A percentile compares a stretch with the other conserved stretches of the same genome.
These are phyloP conservation scores for Stichodactyla helianthus DNA, from an alignment of 64 coral and sea anemone genomes.

Conservation along the genomic window DNA sequence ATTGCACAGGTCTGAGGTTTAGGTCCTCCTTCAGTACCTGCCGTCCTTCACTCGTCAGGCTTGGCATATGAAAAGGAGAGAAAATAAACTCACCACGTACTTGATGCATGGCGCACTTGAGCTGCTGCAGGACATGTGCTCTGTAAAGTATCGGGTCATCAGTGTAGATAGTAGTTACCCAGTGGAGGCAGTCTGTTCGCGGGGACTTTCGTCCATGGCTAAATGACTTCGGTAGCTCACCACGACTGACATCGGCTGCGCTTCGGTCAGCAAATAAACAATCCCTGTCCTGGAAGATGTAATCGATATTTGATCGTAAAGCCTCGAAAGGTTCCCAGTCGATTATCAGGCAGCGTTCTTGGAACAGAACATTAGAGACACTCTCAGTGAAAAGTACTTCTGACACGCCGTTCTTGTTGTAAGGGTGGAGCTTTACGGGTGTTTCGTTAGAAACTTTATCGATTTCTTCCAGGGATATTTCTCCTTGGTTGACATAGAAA, in stretches of 20 bases:
- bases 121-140: slow-evolving; percentile 68
- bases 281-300: slow-evolving; percentile 53
- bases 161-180: slow-evolving; percentile 82
- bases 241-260: slow-evolving; percentile 31
- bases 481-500: slow-evolving; percentile 50
- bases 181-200: slow-evolving; percentile 64
- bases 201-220: slow-evolving; percentile 71
- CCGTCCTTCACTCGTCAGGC: slow-evolving; percentile 47
- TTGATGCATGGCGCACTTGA: slow-evolving; percentile 48
- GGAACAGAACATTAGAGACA: slow-evolving; percentile 75
- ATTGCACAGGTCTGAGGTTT: slow-evolving; percentile 56
- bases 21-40: slow-evolving; percentile 62
- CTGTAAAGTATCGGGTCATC: slow-evolving; percentile 78
- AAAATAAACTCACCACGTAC: slow-evolving; percentile 60
- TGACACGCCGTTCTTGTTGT: slow-evolving; percentile 41
- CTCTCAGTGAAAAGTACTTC: slow-evolving; percentile 51
- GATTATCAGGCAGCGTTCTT: slow-evolving; percentile 64
- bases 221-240: slow-evolving; percentile 74
- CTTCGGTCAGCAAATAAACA: slow-evolving; percentile 72
- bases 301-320: slow-evolving; percentile 65
- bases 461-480: slow-evolving; percentile 3
- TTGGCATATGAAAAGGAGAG: slow-evolving; percentile 70
- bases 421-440: slow-evolving; percentile 51
- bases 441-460: slow-evolving; percentile 4
- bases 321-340: slow-evolving; percentile 89